phyloP scores from a whole-genome alignment of 2,888 invertebrate genomes.

The Aleiodes leptofemur region DNA sequence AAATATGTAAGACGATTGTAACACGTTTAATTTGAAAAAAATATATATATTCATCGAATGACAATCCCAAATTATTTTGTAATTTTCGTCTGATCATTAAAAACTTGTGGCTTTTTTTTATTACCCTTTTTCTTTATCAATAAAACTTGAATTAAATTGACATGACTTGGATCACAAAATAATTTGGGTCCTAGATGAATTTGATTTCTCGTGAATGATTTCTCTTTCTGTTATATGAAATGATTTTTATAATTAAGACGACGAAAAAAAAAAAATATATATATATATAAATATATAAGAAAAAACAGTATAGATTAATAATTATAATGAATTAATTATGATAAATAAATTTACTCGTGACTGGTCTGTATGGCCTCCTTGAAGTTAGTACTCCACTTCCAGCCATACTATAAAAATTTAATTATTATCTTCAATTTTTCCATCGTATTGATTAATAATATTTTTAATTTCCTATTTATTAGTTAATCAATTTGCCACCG shows the following conservation, averaged over 20 bases:
- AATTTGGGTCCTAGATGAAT: slow-evolving; percentile 65
- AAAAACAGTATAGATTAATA: slow-evolving; percentile 70
- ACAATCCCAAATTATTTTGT: slow-evolving; percentile 64
- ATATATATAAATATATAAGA: slow-evolving; percentile 55
- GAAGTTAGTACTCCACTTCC: slow-evolving; percentile 98
- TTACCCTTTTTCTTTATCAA: not conserved
- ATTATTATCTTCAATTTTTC: slow-evolving; percentile 69
- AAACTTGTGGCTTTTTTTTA: not conserved
- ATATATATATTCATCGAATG: slow-evolving; percentile 52
- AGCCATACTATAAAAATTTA: slow-evolving; percentile 86
- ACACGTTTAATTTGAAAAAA: slow-evolving; percentile 58
- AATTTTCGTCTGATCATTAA: slow-evolving; percentile 52
- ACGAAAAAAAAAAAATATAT: slow-evolving; percentile 59
- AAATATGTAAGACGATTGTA: slow-evolving; percentile 58
- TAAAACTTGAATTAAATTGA: slow-evolving; percentile 40
- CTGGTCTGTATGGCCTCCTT: slow-evolving; percentile 92
- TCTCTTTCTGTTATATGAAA: slow-evolving; percentile 41
- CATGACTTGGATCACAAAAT: slow-evolving; percentile 62
- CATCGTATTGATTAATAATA: slow-evolving; percentile 1
- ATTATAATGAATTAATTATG: slow-evolving; percentile 69
- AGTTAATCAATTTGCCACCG: slow-evolving; percentile 4
- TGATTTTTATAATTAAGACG: slow-evolving; percentile 70
- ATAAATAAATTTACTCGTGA: slow-evolving; percentile 83
- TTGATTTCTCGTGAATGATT: slow-evolving; percentile 66
- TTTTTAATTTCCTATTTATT: slow-evolving; percentile 17